Conservation (phyloP, 2,797 vertebrate species). For the Thripadectes ignobilis region DNA sequence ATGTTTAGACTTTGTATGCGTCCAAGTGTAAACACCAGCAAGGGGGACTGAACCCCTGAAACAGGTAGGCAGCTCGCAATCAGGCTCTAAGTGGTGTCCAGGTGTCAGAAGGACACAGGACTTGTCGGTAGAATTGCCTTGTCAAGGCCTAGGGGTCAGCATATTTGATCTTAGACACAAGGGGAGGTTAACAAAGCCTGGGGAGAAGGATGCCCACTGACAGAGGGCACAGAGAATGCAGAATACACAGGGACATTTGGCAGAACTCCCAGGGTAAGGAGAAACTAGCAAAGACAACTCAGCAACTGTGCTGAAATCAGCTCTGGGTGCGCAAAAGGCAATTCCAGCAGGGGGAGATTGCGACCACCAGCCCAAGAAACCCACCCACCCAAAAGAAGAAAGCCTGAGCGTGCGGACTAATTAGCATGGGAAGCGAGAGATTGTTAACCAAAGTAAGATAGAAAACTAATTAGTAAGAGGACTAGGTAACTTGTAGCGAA, state of each 20-base stretch:
- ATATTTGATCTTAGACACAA: not conserved
- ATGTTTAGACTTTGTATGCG: not conserved
- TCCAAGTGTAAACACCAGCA: not conserved
- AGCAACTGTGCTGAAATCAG: not conserved
- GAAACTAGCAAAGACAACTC: not conserved
- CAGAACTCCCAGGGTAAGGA: not conserved
- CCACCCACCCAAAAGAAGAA: not conserved
- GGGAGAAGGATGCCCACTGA: not conserved
- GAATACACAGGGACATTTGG: not conserved
- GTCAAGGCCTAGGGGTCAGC: not conserved
- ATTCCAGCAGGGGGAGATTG: not conserved
- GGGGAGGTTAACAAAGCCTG: not conserved
- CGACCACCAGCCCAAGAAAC: not conserved
- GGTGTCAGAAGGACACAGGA: not conserved
- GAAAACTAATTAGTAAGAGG: not conserved
- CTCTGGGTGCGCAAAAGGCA: not conserved
- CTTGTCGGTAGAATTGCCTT: not conserved
- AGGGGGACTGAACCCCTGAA: not conserved
- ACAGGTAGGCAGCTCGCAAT: no score
- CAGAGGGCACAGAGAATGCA: not conserved
- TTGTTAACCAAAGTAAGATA: not conserved
- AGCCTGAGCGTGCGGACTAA: no score
- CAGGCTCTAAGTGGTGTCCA: not conserved
- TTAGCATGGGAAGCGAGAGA: not conserved
- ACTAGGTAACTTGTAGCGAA: not conserved